phyloP scores from a whole-genome alignment of 2,797 vertebrate species.

The Sebastes nivosus region DNA sequence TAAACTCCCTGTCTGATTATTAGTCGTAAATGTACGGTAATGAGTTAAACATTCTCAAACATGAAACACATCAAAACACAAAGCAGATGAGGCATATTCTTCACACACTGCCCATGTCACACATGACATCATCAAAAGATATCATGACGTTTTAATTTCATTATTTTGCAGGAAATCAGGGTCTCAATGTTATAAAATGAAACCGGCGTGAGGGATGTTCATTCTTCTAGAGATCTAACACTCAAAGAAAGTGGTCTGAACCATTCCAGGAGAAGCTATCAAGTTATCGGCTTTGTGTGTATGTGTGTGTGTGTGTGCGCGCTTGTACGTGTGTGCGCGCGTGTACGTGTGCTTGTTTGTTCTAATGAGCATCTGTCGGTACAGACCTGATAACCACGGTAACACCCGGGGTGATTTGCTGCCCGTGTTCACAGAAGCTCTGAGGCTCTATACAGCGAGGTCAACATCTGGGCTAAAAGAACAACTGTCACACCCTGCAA shows the following conservation, averaged over 20 bases:
- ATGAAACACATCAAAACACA: neutral
- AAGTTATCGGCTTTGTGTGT: slow-evolving; percentile 22
- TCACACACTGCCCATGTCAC: neutral
- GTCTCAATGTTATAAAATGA: neutral
- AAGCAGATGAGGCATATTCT: neutral
- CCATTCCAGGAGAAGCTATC: slow-evolving; percentile 32
- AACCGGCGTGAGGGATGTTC: neutral
- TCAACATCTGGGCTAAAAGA: slow-evolving; percentile 82
- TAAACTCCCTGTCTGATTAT: slow-evolving; percentile 18
- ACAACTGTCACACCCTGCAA: slow-evolving; percentile 56
- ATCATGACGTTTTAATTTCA: neutral
- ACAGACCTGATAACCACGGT: slow-evolving; percentile 65
- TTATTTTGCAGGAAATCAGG: neutral
- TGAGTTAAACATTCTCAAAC: neutral
- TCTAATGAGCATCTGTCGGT: slow-evolving; percentile 82
- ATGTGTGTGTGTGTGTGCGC: neutral
- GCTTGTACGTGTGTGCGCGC: neutral
- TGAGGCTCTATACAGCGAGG: slow-evolving; percentile 71
- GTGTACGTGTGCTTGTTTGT: slow-evolving; percentile 54
- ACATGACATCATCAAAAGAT: neutral
- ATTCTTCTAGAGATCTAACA: neutral
- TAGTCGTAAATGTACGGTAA: slow-evolving; percentile 15
- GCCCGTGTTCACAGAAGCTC: slow-evolving; percentile 69
- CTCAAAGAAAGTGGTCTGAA: slow-evolving; percentile 19
- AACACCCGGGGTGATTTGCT: slow-evolving; percentile 75